These are phyloP conservation scores for Lepus americanus DNA, from an alignment of 2,113 vertebrate species.

Conservation along the genomic window DNA sequence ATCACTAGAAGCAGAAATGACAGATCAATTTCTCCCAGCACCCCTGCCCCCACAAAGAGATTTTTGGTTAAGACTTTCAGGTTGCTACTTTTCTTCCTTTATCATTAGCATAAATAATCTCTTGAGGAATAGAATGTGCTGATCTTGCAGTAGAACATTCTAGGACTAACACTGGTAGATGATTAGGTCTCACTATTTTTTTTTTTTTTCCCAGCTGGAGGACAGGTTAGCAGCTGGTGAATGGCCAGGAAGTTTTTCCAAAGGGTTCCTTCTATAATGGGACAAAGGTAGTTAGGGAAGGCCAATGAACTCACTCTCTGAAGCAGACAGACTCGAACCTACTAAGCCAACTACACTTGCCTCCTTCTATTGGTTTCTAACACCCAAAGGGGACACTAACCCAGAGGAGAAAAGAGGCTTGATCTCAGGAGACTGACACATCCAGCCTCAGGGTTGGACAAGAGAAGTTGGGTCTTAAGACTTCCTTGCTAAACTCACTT, in stretches of 20 bases:
- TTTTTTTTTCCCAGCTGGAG: neutral
- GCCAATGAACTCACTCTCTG: neutral
- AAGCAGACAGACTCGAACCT: slow-evolving; percentile 3
- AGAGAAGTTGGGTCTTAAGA: neutral
- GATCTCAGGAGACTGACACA: neutral
- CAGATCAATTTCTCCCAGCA: neutral
- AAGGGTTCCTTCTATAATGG: neutral
- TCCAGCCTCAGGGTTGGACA: neutral
- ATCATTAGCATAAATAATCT: neutral
- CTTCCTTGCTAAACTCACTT: neutral
- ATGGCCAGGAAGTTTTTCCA: slow-evolving; percentile 1
- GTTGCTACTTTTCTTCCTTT: slow-evolving; percentile 20
- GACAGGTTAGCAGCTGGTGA: neutral
- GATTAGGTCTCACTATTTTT: neutral
- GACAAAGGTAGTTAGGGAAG: slow-evolving; percentile 7
- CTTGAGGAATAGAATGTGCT: neutral
- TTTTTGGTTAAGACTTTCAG: neutral
- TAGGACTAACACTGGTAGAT: neutral
- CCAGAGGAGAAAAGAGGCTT: neutral
- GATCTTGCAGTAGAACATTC: neutral
- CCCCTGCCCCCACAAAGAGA: neutral
- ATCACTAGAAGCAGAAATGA: slow-evolving; percentile 31
- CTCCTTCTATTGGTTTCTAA: slow-evolving; percentile 18
- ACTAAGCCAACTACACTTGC: neutral
- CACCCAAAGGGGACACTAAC: neutral